Evolutionary conservation across 2,797 vertebrate species (phyloP), one percentile per base, ranked within the genome.

Genomic region (Scomberomorus guttatus): DNA sequence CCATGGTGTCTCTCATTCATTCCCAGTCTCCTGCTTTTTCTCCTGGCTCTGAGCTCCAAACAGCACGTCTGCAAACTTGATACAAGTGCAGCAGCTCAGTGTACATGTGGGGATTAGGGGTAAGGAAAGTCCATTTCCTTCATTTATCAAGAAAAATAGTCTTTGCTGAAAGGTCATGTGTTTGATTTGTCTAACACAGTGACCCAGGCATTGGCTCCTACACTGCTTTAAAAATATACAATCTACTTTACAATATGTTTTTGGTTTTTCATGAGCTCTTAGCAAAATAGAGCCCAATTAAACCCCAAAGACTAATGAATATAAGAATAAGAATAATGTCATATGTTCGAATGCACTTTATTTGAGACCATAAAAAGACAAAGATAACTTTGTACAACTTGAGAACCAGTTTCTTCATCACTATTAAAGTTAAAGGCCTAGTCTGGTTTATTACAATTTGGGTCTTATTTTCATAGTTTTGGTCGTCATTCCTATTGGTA

Each of bases 121-220:
- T 50, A 79, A 85, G 83, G 79, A 81, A 83, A 87, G 76, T 79
- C 73, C 50, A 86, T 91, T 93, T 90, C 86, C 88, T 91, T 76
- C 56, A 68, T 80, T 79, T 81, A 68, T 86, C 70, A 83, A n/a
- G 48, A 75, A 89, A 84, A 85, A 71, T 51, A 61, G 51, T 42
- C 59, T 8, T 52, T 15, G 34, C 72, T 78, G 75, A 85, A 77
- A 82, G 75, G 82, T 69, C 18, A 12, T 27, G 37, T 52, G 66
- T 83, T 77, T 62, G 68, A 79, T 76, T 73, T 42, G 57, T 85
- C 42, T 64, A 62, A 72, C 66, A 50, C 29, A 27, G 39, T 64
- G 77, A 80, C 64, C 70, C 24, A 10, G 69, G 56, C 44, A 25
- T 44, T 46, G 1, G 67, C 74, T 75, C 4, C 15, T 2, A 24